These are phyloP conservation scores for Lutraria rhynchaena DNA, from an alignment of 1,140 invertebrate species.

Conservation along the genomic window DNA sequence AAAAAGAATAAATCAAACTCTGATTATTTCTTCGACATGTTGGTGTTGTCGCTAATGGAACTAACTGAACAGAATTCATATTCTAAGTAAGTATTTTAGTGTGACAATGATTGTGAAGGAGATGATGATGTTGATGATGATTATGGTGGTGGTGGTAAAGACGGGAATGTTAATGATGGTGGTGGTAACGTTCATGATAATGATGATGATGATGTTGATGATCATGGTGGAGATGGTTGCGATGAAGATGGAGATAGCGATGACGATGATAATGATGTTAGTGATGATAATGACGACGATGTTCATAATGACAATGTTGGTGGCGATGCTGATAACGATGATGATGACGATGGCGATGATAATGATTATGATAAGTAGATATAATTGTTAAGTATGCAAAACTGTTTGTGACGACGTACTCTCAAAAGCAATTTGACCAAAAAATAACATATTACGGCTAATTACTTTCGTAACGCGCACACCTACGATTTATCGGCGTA, in stretches of 20 bases:
- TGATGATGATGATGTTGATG: background rate
- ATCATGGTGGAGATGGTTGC: background rate
- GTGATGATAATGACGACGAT: constrained; percentile 5
- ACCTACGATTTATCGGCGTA: no score
- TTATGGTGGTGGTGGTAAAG: constrained; percentile 1
- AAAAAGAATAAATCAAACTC: no score
- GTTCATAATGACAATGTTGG: background rate
- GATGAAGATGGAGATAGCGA: background rate
- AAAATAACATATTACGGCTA: no score
- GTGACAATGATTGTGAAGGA: background rate
- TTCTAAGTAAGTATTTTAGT: no score
- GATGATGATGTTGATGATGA: constrained; percentile 9
- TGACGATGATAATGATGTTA: background rate
- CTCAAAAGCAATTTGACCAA: no score
- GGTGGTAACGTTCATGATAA: background rate
- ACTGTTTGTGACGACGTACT: no score
- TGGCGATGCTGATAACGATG: background rate
- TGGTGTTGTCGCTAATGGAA: no score
- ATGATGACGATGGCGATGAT: background rate
- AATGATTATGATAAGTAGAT: constrained; percentile 13
- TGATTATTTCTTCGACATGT: no score
- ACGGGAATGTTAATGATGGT: background rate
- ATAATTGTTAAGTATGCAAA: no score
- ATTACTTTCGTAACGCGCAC: no score
- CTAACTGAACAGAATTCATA: no score